These are phyloP conservation scores for Helleia helle DNA, from an alignment of 2,888 invertebrate genomes.

Conservation along the genomic window DNA sequence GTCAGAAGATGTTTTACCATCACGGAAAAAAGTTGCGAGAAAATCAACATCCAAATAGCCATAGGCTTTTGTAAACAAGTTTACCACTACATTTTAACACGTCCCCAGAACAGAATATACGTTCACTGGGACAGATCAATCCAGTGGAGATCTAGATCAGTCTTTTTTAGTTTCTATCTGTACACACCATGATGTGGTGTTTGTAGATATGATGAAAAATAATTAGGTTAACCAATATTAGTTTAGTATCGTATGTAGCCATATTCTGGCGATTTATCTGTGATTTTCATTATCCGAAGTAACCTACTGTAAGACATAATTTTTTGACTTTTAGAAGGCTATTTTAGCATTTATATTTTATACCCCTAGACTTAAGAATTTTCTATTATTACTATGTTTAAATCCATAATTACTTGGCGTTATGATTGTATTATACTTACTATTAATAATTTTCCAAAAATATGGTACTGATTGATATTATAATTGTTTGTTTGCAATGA, in stretches of 20 bases:
- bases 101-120: neutral
- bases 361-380: neutral
- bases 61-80: conserved; percentile 34
- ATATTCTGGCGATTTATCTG: neutral
- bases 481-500: no score
- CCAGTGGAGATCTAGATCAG: neutral
- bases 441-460: no score
- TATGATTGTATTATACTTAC: no score
- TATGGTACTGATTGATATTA: no score
- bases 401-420: no score
- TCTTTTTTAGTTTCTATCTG: neutral
- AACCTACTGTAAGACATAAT: neutral
- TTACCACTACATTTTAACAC: conserved; percentile 38
- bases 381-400: no score
- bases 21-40: conserved; percentile 33
- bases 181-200: conserved; percentile 3
- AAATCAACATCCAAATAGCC: conserved; percentile 71
- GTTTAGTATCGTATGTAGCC: neutral
- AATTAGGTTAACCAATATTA: no score
- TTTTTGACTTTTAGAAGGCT: neutral
- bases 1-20: conserved; percentile 3
- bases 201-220: no score
- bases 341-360: neutral
- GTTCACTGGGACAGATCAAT: neutral
- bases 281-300: neutral